Evolutionary conservation across 2,113 vertebrate genomes (phyloP).

Genomic region (Hucho hucho): DNA sequence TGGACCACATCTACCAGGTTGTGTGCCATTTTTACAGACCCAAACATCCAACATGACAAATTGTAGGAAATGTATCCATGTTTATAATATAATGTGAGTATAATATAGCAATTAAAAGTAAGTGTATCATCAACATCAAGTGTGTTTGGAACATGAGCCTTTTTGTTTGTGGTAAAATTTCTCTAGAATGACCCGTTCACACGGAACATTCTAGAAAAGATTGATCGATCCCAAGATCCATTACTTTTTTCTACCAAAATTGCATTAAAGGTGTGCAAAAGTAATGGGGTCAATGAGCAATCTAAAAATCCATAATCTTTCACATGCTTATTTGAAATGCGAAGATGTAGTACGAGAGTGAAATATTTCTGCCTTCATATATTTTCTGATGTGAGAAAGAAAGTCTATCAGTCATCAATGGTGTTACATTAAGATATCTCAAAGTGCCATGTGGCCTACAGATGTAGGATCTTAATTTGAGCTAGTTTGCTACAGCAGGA

Average conservation of each 20-base stretch:
- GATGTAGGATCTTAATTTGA: too few relatives aligned
- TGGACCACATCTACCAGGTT: too few relatives aligned
- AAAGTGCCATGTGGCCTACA: too few relatives aligned
- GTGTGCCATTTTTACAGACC: too few relatives aligned
- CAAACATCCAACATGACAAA: too few relatives aligned
- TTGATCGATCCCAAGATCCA: slow-evolving; percentile 14
- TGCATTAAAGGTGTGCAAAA: slow-evolving; percentile 26
- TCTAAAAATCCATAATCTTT: slow-evolving; percentile 26
- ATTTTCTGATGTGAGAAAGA: too few relatives aligned
- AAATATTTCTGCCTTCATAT: background rate
- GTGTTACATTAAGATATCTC: too few relatives aligned
- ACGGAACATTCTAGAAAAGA: slow-evolving; percentile 20
- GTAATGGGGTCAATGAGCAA: slow-evolving; percentile 40
- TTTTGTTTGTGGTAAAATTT: background rate
- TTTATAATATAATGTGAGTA: too few relatives aligned
- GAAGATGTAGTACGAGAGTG: slow-evolving; percentile 32
- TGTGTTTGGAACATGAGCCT: slow-evolving; percentile 1
- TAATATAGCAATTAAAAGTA: too few relatives aligned
- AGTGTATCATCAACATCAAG: slow-evolving; percentile 4
- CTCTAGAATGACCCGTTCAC: slow-evolving; percentile 7
- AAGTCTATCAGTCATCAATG: too few relatives aligned
- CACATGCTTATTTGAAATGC: slow-evolving; percentile 35
- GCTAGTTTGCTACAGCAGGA: too few relatives aligned
- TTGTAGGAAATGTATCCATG: too few relatives aligned
- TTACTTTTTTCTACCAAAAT: slow-evolving; percentile 19